Percentiles rank a stretch among this genome's conserved stretches.
phyloP scores from a whole-genome alignment of 37 sponge, comb jelly and placozoan species.

The Cladorhizidae sp. region DNA sequence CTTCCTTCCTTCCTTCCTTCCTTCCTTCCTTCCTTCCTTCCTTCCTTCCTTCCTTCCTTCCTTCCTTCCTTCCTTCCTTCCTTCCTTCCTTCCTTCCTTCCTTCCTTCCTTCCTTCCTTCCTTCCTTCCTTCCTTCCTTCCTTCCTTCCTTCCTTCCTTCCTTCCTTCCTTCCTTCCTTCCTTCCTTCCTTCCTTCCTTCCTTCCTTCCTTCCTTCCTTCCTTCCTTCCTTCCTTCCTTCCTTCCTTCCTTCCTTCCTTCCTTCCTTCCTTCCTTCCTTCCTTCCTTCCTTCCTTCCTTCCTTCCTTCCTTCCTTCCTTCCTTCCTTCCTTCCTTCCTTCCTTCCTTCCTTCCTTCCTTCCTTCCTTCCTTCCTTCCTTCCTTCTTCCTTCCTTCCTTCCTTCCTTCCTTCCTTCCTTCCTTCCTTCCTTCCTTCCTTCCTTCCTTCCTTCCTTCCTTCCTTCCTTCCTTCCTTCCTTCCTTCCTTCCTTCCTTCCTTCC shows the following conservation, averaged over 20 bases:
- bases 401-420: too few species aligned
- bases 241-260: conserved; percentile 19
- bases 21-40: not conserved
- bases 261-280: conserved; percentile 18
- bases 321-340: too few species aligned
- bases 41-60: conserved; percentile 35
- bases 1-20: not conserved
- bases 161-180: conserved; percentile 35
- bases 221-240: not conserved
- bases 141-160: conserved; percentile 33
- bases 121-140: conserved; percentile 41
- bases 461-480: too few species aligned
- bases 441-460: too few species aligned
- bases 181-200: conserved; percentile 37
- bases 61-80: conserved; percentile 39
- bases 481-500: too few species aligned
- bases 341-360: too few species aligned
- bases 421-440: too few species aligned
- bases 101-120: conserved; percentile 50
- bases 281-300: not conserved
- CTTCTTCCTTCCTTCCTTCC: too few species aligned
- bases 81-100: conserved; percentile 45
- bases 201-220: conserved; percentile 34
- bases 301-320: too few species aligned
- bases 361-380: too few species aligned